A percentile compares a stretch with the other conserved stretches of the same genome.
These are phyloP conservation scores for Hyperoodon ampullatus DNA, from an alignment of 2,113 vertebrate species.

Conservation along the genomic window DNA sequence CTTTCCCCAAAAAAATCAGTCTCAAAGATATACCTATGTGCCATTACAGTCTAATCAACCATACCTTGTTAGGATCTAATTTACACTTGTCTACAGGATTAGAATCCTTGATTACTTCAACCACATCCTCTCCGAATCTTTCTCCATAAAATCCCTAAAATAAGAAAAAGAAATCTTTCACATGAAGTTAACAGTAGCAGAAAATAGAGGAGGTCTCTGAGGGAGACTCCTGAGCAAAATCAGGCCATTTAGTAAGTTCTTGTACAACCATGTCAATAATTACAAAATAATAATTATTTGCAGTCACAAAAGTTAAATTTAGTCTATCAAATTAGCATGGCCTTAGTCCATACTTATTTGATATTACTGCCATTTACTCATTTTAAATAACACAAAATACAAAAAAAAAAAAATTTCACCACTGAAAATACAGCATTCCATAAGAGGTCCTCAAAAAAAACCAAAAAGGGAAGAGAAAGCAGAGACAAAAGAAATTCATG, in stretches of 20 bases:
- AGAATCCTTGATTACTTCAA: conserved; percentile 99
- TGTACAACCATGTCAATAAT: not conserved
- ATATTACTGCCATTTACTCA: not conserved
- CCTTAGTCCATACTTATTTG: not conserved
- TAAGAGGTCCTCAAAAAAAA: not conserved
- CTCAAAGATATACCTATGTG: not conserved
- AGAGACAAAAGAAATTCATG: not conserved
- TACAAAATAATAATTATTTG: not conserved
- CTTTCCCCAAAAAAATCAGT: not conserved
- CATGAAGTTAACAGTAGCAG: not conserved
- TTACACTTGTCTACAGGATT: conserved; percentile 99
- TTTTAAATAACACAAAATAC: conserved; percentile 27
- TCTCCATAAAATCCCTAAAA: conserved; percentile 97
- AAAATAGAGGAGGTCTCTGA: not conserved
- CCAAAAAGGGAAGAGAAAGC: not conserved
- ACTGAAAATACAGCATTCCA: conserved; percentile 34
- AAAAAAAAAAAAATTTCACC: not conserved
- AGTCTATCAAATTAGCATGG: not conserved
- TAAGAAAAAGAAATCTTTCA: conserved; percentile 62
- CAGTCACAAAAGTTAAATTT: not conserved
- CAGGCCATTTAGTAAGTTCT: not conserved
- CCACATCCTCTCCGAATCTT: conserved; percentile 96
- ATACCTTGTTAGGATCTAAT: conserved; percentile 97
- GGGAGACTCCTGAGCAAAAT: not conserved
- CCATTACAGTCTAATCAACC: not conserved